Base-by-base conservation (phyloP, 2,888 invertebrate species). In the Troilus luridus region DNA sequence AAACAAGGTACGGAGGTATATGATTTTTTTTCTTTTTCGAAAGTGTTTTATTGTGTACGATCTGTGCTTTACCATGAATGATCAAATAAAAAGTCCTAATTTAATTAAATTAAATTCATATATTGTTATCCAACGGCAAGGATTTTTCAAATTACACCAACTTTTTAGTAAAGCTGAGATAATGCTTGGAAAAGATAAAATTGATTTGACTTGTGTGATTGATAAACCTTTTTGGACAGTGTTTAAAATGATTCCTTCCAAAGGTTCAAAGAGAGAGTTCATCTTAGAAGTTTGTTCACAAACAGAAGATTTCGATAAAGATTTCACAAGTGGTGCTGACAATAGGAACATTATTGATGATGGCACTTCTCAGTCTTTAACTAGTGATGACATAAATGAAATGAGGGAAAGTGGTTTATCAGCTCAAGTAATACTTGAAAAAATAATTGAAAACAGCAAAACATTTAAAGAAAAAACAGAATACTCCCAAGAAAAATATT, bases 401-500 rank as follows among this genome's bases (percentile, higher is more conserved):
- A 94, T 99, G 91, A 96, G 97, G 93, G 96, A 96, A 91, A 96
- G 96, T 93, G 97, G 98, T 59, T 95, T 96, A 54, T 96, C 96
- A 92, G 98, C 98, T 0, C 96, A 96, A 27, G 97, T 97, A 93
- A 98, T 99, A 92, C 96, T 99, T 10, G 97, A 96, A 92, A 97
- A 97, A 91, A 95, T 99, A 21, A 97, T 99, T 89, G 97, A 97
- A 92, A 98, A 98, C 94, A 99, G 98, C 24, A 97, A 96, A 93
- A 98, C 98, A 0, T 99, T 99, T 94, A 95, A 96, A 67, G 95
- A 96, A 91, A 99, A 99, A 95, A 99, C 98, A 0, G 98, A 97
- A 93, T 99, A 97, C 94, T 97, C 97, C 0, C 98, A 99, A 94
- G 98, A 98, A 93, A 99, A 99, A 94, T 99, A 99, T 94, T 95